Evolutionary conservation across 2,888 invertebrate species (phyloP).

Genomic region (Rosalia funebris): DNA sequence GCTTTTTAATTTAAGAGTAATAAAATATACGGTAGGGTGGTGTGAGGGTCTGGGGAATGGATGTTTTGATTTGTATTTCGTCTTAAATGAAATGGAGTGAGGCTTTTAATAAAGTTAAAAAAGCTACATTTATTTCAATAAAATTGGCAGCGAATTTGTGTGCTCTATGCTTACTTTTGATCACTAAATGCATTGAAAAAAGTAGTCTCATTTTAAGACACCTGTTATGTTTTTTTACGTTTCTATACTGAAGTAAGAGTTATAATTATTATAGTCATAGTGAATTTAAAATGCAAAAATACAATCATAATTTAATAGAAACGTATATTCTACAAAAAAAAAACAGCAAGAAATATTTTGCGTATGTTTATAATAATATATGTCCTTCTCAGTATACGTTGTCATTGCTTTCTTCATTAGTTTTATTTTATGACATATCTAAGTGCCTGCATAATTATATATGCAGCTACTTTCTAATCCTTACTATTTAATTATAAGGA

Average conservation of each 20-base stretch:
- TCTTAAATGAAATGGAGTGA: background rate
- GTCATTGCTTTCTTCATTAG: constrained; percentile 11
- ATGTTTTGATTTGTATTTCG: constrained; percentile 1
- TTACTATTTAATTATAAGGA: constrained; percentile 18
- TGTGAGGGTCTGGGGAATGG: constrained; percentile 6
- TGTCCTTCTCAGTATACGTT: too few relatives aligned
- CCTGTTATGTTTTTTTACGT: background rate
- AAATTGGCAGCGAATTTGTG: too few relatives aligned
- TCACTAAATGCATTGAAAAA: constrained; percentile 13
- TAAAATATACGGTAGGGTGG: background rate
- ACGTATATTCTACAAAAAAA: too few relatives aligned
- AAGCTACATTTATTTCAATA: too few relatives aligned
- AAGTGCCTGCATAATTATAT: constrained; percentile 17
- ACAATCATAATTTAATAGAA: too few relatives aligned
- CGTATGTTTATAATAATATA: too few relatives aligned
- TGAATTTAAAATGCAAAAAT: too few relatives aligned
- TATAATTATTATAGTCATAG: too few relatives aligned
- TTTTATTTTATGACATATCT: constrained; percentile 11
- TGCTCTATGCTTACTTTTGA: constrained; percentile 5
- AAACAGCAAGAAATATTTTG: too few relatives aligned
- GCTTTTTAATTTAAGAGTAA: constrained; percentile 17
- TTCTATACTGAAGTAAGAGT: background rate
- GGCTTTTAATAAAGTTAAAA: too few relatives aligned
- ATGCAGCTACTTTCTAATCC: constrained; percentile 21
- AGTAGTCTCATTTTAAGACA: constrained; percentile 12